phyloP scores from a whole-genome alignment of 2,797 vertebrate genomes.

The Diplodus sargus region DNA sequence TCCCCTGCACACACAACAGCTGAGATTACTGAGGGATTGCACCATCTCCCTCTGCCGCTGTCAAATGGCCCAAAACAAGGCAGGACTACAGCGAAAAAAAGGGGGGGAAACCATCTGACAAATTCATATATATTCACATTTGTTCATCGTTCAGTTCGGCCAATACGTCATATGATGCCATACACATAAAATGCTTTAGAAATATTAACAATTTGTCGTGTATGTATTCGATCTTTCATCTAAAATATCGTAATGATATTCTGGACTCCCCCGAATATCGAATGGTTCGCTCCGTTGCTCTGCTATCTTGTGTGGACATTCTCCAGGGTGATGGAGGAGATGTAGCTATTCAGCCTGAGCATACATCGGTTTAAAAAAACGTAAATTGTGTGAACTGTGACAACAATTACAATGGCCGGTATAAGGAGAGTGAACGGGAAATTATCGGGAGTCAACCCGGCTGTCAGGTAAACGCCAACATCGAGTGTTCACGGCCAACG shows the following conservation, averaged over 20 bases:
- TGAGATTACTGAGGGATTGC: slow-evolving; percentile 63
- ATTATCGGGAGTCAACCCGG: slow-evolving; percentile 76
- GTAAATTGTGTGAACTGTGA: slow-evolving; percentile 5
- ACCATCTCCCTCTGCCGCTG: slow-evolving; percentile 48
- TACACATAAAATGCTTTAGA: rapidly evolving
- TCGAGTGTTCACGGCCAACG: slow-evolving; percentile 13
- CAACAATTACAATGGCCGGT: slow-evolving; percentile 72
- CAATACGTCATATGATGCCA: rapidly evolving
- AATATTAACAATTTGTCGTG: not conserved
- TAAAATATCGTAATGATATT: not conserved
- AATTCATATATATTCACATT: rapidly evolving
- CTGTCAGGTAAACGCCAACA: slow-evolving; percentile 80
- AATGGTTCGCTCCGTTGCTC: slow-evolving; percentile 84
- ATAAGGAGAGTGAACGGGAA: slow-evolving; percentile 78
- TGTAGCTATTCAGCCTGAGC: slow-evolving; percentile 54
- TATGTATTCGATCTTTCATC: rapidly evolving
- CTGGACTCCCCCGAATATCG: not conserved
- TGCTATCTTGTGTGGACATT: slow-evolving; percentile 71
- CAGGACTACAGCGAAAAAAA: slow-evolving; percentile 8
- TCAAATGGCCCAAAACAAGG: slow-evolving; percentile 56
- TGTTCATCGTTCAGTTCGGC: rapidly evolving
- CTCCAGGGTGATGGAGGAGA: slow-evolving; percentile 78
- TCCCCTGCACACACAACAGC: not conserved
- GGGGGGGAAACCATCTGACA: not conserved
- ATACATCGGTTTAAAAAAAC: slow-evolving; percentile 24